A percentile compares a stretch with the other conserved stretches of the same genome.
phyloP scores from a whole-genome alignment of 1,140 invertebrate genomes.

The Lerema accius region DNA sequence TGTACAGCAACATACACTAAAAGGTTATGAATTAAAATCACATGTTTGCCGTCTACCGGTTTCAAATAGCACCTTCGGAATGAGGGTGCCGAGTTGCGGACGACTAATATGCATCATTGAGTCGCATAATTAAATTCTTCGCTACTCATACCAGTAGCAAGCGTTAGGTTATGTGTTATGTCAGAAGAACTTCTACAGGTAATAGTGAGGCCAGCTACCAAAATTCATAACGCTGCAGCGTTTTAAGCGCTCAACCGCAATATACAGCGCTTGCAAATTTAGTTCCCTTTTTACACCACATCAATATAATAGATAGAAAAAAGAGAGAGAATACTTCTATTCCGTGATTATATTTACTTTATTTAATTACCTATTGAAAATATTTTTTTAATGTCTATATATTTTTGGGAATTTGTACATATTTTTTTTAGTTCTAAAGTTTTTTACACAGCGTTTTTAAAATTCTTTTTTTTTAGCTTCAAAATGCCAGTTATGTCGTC shows the following conservation, averaged over 20 bases:
- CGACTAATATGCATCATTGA: constrained; percentile 10
- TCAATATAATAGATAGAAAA: too few relatives aligned
- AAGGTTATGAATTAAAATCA: constrained; percentile 10
- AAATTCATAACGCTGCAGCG: background rate
- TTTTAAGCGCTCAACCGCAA: background rate
- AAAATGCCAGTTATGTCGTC: too few relatives aligned
- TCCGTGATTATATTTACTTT: too few relatives aligned
- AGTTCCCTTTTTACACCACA: background rate
- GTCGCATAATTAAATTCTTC: constrained; percentile 30
- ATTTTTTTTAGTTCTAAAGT: too few relatives aligned
- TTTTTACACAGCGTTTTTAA: too few relatives aligned
- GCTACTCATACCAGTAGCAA: background rate
- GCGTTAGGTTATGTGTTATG: constrained; percentile 21
- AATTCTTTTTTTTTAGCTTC: too few relatives aligned
- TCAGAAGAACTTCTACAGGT: constrained; percentile 16
- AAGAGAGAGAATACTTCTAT: too few relatives aligned
- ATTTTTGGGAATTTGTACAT: too few relatives aligned
- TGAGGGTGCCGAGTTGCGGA: constrained; percentile 14
- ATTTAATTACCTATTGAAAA: too few relatives aligned
- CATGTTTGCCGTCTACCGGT: constrained; percentile 3
- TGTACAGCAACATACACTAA: background rate
- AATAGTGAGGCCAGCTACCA: constrained; percentile 15
- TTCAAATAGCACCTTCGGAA: constrained; percentile 20
- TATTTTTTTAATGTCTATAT: too few relatives aligned
- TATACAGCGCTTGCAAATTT: background rate